These are phyloP conservation scores for Vulpes vulpes DNA, from an alignment of 2,113 vertebrate species.

Conservation along the genomic window DNA sequence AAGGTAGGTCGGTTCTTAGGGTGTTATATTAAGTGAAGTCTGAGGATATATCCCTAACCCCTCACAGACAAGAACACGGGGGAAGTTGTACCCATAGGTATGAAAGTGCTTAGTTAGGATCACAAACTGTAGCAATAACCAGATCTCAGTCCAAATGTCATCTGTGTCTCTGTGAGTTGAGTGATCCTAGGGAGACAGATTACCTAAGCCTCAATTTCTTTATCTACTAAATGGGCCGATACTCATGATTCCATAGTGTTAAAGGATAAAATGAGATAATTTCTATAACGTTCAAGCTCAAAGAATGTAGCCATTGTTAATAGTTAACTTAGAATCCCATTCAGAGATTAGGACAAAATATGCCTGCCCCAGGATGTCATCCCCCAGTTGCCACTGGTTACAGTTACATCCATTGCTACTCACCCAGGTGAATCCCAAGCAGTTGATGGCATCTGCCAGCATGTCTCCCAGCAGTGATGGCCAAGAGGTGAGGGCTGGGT, in stretches of 20 bases:
- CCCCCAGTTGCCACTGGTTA: not conserved
- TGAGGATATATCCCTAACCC: not conserved
- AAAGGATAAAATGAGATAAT: not conserved
- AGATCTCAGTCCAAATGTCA: slow-evolving; percentile 40
- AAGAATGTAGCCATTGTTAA: not conserved
- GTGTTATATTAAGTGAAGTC: not conserved
- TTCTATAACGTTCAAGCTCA: not conserved
- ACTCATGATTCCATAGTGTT: not conserved
- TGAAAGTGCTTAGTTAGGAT: not conserved
- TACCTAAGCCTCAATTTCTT: slow-evolving; percentile 33
- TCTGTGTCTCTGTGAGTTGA: not conserved
- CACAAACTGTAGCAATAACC: slow-evolving; percentile 25
- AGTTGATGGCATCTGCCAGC: slow-evolving; percentile 98
- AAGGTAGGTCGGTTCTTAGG: not conserved
- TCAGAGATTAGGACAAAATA: not conserved
- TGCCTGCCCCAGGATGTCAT: not conserved
- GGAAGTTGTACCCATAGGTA: not conserved
- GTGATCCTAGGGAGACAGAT: not conserved
- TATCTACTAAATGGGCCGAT: not conserved
- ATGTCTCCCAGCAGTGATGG: slow-evolving; percentile 98
- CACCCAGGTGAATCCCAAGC: slow-evolving; percentile 99
- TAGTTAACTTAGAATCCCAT: not conserved
- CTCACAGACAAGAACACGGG: not conserved
- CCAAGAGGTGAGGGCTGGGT: slow-evolving; percentile 96
- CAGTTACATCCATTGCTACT: slow-evolving; percentile 25